Evolutionary conservation across 2,113 vertebrate species (phyloP).

Genomic region (Callaeas wilsoni): DNA sequence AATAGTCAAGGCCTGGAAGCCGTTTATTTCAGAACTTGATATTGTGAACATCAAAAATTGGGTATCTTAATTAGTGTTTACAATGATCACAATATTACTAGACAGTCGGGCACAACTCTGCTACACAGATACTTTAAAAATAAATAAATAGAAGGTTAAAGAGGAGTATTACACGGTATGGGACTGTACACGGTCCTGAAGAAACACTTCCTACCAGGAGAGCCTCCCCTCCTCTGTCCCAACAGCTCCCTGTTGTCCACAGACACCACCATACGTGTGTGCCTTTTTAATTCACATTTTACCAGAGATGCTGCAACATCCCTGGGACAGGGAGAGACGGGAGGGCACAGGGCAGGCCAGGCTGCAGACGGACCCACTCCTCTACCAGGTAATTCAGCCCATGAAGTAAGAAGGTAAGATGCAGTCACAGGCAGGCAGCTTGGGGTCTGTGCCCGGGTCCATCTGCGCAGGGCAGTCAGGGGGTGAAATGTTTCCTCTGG

Average conservation of each 20-base stretch:
- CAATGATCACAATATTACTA: conserved; percentile 48
- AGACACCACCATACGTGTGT: rapidly evolving
- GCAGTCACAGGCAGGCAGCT: background rate
- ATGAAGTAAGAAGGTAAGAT: background rate
- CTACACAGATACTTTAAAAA: conserved; percentile 34
- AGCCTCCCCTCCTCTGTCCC: background rate
- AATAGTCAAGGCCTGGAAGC: conserved; percentile 58
- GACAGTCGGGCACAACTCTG: conserved; percentile 55
- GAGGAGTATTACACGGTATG: background rate
- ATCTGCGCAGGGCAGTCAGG: background rate
- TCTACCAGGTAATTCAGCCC: background rate
- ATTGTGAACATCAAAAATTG: conserved; percentile 15
- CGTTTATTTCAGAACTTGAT: conserved; percentile 74
- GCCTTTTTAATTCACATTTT: background rate
- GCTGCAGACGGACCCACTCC: background rate
- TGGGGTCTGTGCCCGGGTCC: background rate
- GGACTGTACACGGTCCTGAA: conserved; percentile 43
- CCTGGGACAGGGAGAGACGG: background rate
- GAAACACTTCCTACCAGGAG: conserved; percentile 1
- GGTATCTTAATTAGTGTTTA: conserved; percentile 37
- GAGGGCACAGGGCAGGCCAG: background rate
- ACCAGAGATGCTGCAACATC: background rate
- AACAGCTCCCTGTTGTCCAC: background rate
- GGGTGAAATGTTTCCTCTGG: background rate
- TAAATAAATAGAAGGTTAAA: conserved; percentile 31